phyloP scores from a whole-genome alignment of 2,113 vertebrate genomes.

The Aleadryas rufinucha region DNA sequence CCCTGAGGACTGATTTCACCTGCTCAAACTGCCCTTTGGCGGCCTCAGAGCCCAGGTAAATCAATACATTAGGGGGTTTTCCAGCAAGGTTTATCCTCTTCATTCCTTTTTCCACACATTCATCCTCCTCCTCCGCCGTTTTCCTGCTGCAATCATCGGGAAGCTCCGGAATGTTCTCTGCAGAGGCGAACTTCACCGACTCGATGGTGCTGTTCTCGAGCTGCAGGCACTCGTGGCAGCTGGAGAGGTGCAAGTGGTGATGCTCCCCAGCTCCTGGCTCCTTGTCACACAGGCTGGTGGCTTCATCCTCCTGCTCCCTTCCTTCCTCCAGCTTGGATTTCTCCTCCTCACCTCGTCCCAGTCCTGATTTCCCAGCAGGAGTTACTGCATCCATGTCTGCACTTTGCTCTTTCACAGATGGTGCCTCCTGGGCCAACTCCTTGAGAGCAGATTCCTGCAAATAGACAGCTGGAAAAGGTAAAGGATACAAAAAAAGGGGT shows the following conservation, averaged over 20 bases:
- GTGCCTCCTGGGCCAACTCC: slow-evolving; percentile 7
- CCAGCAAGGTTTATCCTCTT: slow-evolving; percentile 15
- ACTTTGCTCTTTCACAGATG: neutral
- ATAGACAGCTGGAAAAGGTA: slow-evolving; percentile 76
- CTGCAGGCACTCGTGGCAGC: slow-evolving; percentile 89
- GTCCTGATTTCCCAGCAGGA: neutral
- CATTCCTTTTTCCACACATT: neutral
- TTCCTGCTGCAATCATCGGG: slow-evolving; percentile 63
- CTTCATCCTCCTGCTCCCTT: neutral
- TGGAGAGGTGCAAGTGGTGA: slow-evolving; percentile 85
- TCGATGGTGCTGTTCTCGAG: slow-evolving; percentile 93
- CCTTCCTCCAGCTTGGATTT: neutral
- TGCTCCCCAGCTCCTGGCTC: neutral
- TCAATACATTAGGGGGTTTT: slow-evolving; percentile 87
- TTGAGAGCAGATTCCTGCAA: slow-evolving; percentile 75
- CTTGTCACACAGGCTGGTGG: neutral
- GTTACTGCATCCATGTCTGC: neutral
- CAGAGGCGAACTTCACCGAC: slow-evolving; percentile 85
- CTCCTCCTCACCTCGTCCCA: neutral
- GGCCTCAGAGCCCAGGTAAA: slow-evolving; percentile 75
- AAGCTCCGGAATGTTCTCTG: slow-evolving; percentile 86
- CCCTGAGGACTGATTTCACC: slow-evolving; percentile 68
- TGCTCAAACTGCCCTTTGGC: slow-evolving; percentile 59
- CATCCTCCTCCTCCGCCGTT: neutral
- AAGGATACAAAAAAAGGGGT: neutral